Evolutionary conservation across 2,797 vertebrate genomes (phyloP).

Genomic region (Eutrigla gurnardus): DNA sequence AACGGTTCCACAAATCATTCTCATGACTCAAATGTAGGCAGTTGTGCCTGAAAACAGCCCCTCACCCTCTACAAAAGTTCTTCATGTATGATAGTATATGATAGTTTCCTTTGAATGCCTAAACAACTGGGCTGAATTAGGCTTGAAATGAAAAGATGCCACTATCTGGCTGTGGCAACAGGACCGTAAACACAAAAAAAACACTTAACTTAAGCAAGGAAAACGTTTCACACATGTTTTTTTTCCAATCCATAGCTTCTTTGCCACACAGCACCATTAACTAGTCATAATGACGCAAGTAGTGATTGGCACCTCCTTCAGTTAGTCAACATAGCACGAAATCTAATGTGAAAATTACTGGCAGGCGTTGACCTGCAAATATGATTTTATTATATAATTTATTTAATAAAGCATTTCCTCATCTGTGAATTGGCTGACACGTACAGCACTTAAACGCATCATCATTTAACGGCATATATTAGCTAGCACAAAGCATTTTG

Average conservation of each 20-base stretch:
- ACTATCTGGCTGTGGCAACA: background rate
- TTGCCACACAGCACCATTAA: background rate
- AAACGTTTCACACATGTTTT: background rate
- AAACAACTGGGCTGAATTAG: background rate
- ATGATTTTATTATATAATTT: background rate
- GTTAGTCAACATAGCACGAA: background rate
- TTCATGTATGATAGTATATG: background rate
- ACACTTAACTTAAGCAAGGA: background rate
- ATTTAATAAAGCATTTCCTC: background rate
- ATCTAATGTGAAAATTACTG: constrained; percentile 17
- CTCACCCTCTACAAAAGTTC: background rate
- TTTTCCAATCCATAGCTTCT: background rate
- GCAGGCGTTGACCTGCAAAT: background rate
- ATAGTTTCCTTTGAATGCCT: constrained; percentile 2
- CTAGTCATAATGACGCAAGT: background rate
- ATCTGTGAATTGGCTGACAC: background rate
- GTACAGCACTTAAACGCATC: background rate
- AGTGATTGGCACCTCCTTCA: background rate
- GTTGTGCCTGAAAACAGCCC: background rate
- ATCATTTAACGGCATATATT: background rate
- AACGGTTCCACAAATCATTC: constrained; percentile 6
- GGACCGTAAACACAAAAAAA: background rate
- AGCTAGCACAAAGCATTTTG: background rate
- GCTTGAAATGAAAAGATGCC: background rate
- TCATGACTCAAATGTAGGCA: background rate